phyloP scores from a whole-genome alignment of 2,888 invertebrate species.

The Drosophila formosana region DNA sequence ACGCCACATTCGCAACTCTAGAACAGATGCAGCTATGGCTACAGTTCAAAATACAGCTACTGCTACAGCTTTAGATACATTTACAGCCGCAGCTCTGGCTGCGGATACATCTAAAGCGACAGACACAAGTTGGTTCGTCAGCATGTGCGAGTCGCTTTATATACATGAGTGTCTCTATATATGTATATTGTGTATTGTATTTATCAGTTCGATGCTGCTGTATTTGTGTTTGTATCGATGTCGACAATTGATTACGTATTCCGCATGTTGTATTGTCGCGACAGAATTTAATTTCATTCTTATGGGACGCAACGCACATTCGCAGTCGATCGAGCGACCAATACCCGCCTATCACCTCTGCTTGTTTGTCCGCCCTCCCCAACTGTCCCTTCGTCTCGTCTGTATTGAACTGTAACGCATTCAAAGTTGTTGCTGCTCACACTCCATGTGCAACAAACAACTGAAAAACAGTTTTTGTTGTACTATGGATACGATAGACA shows the following conservation, averaged over 20 bases:
- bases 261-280: constrained; percentile 79
- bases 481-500: constrained; percentile 30
- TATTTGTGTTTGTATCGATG: constrained; percentile 59
- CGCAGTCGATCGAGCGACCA: constrained; percentile 55
- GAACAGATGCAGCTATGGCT: background rate
- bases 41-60: background rate
- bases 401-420: constrained; percentile 75
- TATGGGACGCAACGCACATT: constrained; percentile 56
- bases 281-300: constrained; percentile 83
- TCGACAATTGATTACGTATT: constrained; percentile 81
- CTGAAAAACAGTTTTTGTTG: constrained; percentile 16
- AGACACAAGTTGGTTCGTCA: constrained; percentile 6
- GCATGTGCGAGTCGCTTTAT: constrained; percentile 7
- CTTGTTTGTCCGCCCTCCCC: constrained; percentile 4
- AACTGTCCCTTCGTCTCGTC: constrained; percentile 21
- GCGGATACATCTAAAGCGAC: constrained; percentile 10
- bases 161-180: constrained; percentile 14
- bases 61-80: constrained; percentile 9
- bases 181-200: constrained; percentile 20
- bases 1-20: background rate
- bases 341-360: constrained; percentile 34
- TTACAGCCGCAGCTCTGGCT: constrained; percentile 10
- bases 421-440: constrained; percentile 43
- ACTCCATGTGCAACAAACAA: constrained; percentile 51
- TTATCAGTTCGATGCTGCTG: constrained; percentile 9